These are phyloP conservation scores for Nymphalis polychloros DNA, from an alignment of 2,888 invertebrate species.

Conservation along the genomic window DNA sequence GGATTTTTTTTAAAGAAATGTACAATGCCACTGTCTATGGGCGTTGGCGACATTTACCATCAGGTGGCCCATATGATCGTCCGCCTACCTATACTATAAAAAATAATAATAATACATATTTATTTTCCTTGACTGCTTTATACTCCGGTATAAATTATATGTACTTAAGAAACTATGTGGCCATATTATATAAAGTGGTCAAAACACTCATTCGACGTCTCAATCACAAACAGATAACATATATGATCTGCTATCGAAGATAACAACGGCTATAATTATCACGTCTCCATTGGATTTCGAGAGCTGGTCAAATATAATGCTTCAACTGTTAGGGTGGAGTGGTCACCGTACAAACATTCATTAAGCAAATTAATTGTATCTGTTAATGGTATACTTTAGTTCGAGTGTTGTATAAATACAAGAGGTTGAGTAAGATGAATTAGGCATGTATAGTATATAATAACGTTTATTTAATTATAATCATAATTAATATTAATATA, in stretches of 20 bases:
- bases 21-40: too few species aligned
- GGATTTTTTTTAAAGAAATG: too few species aligned
- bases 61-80: too few species aligned
- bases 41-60: too few species aligned
- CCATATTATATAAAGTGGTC: too few species aligned
- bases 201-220: constrained; percentile 1
- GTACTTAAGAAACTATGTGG: too few species aligned
- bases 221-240: background rate
- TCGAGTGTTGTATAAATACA: constrained; percentile 55
- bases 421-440: background rate
- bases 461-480: background rate
- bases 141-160: too few species aligned
- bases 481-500: background rate
- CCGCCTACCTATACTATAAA: too few species aligned
- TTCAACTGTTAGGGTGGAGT: constrained; percentile 65
- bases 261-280: constrained; percentile 46
- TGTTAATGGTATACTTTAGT: constrained; percentile 65
- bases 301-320: constrained; percentile 70
- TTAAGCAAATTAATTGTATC: constrained; percentile 77
- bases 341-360: constrained; percentile 76
- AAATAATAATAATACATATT: too few species aligned
- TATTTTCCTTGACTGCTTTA: too few species aligned
- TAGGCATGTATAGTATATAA: background rate
- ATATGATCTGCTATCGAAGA: constrained; percentile 24
- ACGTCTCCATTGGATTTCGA: constrained; percentile 69